Percentiles rank a stretch among this genome's conserved stretches.
phyloP scores from a whole-genome alignment of 2,888 invertebrate species.

The Spicauda simplicius region DNA sequence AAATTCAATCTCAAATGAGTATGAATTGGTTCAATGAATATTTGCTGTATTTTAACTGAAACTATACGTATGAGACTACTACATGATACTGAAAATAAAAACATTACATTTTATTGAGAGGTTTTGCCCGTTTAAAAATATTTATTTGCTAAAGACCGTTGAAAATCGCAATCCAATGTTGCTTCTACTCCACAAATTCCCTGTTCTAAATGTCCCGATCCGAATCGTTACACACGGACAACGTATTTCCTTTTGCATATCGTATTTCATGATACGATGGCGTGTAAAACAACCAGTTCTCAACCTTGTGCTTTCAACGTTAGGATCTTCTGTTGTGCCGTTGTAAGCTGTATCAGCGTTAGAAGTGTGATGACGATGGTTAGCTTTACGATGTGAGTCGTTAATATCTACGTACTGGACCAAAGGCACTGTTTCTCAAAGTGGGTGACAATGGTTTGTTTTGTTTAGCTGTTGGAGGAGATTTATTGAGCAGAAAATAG shows the following conservation, averaged over 20 bases:
- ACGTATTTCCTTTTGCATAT: constrained; percentile 25
- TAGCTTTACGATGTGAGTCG: constrained; percentile 31
- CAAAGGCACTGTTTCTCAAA: too few relatives aligned
- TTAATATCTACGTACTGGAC: constrained; percentile 27
- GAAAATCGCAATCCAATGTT: not conserved
- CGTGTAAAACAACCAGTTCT: not conserved
- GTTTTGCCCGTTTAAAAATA: too few relatives aligned
- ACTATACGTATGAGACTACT: too few relatives aligned
- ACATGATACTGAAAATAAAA: too few relatives aligned
- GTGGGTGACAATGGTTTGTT: too few relatives aligned
- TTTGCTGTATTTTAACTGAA: too few relatives aligned
- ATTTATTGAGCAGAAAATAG: too few relatives aligned
- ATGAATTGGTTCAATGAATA: too few relatives aligned
- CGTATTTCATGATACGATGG: not conserved
- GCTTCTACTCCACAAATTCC: constrained; percentile 7
- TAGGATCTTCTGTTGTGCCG: not conserved
- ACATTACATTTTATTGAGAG: too few relatives aligned
- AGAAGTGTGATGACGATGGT: constrained; percentile 24
- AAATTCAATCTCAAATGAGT: too few relatives aligned
- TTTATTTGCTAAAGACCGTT: not conserved
- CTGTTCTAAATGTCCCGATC: constrained; percentile 16
- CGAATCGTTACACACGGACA: constrained; percentile 27
- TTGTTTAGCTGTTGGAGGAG: too few relatives aligned
- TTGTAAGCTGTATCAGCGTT: constrained; percentile 4
- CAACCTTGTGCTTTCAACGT: constrained; percentile 2